These are phyloP conservation scores for Rhinatrema bivittatum DNA, from an alignment of 2,797 vertebrate species.

Conservation along the genomic window DNA sequence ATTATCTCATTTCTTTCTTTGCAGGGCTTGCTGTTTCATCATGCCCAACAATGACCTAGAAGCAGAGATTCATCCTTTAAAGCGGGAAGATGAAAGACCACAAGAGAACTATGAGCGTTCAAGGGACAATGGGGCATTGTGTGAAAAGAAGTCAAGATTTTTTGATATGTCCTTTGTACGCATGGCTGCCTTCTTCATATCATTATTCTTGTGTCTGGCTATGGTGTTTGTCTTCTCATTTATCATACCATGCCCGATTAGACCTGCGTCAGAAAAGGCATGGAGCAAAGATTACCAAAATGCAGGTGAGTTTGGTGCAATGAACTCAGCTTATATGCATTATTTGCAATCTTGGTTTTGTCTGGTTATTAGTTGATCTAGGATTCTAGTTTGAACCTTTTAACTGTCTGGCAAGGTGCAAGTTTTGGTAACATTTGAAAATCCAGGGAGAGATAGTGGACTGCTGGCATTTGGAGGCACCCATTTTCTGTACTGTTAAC, in stretches of 20 bases:
- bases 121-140: constrained; percentile 40
- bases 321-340: too few relatives aligned
- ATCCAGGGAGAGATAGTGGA: too few relatives aligned
- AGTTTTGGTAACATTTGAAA: too few relatives aligned
- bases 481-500: too few relatives aligned
- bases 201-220: constrained; percentile 75
- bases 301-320: constrained; percentile 57
- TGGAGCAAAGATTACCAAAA: constrained; percentile 62
- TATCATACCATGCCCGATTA: constrained; percentile 83
- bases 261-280: constrained; percentile 54
- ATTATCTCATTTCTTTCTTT: too few relatives aligned
- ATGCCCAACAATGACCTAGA: constrained; percentile 63
- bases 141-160: constrained; percentile 38
- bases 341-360: too few relatives aligned
- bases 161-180: constrained; percentile 71
- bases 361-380: too few relatives aligned
- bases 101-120: constrained; percentile 30
- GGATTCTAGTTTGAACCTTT: too few relatives aligned
- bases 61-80: constrained; percentile 77
- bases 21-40: background rate
- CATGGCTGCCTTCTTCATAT: constrained; percentile 76
- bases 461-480: too few relatives aligned
- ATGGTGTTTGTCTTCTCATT: constrained; percentile 91
- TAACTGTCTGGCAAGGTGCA: too few relatives aligned
- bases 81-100: constrained; percentile 51